phyloP scores from a whole-genome alignment of 2,797 vertebrate genomes.

The Channa striata region DNA sequence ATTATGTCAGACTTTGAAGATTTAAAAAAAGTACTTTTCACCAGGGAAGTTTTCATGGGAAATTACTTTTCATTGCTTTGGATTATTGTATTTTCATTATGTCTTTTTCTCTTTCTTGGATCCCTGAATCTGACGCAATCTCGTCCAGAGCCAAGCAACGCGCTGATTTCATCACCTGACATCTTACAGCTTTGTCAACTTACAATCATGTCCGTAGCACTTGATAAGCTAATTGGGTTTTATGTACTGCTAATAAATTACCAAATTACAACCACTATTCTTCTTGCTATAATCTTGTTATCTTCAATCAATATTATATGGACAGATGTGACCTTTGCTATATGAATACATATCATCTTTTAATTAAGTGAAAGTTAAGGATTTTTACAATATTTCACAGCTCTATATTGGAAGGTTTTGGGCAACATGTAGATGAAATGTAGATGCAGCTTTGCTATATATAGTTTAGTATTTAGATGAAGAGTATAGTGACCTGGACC shows the following conservation, averaged over 20 bases:
- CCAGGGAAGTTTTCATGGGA: neutral
- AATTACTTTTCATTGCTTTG: neutral
- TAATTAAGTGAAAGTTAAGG: neutral
- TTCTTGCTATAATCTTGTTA: constrained; percentile 18
- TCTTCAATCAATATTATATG: constrained; percentile 3
- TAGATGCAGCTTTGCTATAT: neutral
- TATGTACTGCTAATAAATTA: neutral
- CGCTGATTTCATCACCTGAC: neutral
- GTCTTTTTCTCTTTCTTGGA: constrained; percentile 30
- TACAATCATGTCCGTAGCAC: neutral
- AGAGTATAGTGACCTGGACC: neutral
- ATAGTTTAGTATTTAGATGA: neutral
- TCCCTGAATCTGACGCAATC: neutral
- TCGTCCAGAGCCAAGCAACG: constrained; percentile 6
- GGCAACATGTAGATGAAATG: neutral
- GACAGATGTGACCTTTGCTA: neutral
- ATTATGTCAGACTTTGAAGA: neutral
- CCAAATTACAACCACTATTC: neutral
- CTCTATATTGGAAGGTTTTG: neutral
- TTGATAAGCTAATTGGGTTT: constrained; percentile 4
- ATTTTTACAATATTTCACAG: neutral
- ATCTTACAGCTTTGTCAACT: constrained; percentile 10
- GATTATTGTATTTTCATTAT: neutral
- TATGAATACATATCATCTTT: neutral
- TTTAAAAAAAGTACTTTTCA: neutral